Base-by-base conservation (phyloP, 2,888 invertebrate species). In the Ametastegia equiseti region DNA sequence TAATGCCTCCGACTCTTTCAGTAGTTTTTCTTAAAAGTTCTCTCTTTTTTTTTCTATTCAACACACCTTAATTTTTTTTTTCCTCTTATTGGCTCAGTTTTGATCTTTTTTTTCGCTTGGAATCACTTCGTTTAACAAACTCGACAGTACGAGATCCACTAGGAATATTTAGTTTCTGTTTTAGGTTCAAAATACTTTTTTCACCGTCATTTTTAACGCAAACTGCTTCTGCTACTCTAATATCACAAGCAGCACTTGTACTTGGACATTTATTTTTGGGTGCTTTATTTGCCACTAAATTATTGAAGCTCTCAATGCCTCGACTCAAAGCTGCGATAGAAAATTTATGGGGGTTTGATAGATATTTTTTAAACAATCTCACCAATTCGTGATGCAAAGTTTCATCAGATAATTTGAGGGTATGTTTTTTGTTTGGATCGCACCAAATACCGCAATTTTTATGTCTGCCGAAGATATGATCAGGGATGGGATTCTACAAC, bases 281-380 rank as follows among this genome's bases (percentile, higher is more conserved):
- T 60, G 85, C 84, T 84, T 84, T 84, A 27, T 83, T 80, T 13
- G 84, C 82, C 81, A 86, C 84, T 30, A 85, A 84, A 54, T 78
- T 81, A 81, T 85, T 85, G 23, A 86, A 79, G 67, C 79, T 81
- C 83, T 86, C 86, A 78, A 85, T 86, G 50, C 80, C 82, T 67
- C 85, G 85, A 30, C 83, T 84, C 2, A 83, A 84, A 39, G 85
- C 85, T 63, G 81, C 75, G 47, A 84, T 67, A 42, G 81, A 82
- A 82, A 85, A 85, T 80, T 84, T 85, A 2, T 81, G 80, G 1
- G 84, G 78, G 79, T 83, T 83, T 57, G 57, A 60, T 23, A 83
- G 82, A 79, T 83, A 83, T 65, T 80, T 79, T 3, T 81, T 69
- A 63, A 84, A 86, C 45, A 86, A 45, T 67, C 81, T 78, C 50